Conservation (phyloP, 2,797 vertebrate species). For the Enteromius anoplus region DNA sequence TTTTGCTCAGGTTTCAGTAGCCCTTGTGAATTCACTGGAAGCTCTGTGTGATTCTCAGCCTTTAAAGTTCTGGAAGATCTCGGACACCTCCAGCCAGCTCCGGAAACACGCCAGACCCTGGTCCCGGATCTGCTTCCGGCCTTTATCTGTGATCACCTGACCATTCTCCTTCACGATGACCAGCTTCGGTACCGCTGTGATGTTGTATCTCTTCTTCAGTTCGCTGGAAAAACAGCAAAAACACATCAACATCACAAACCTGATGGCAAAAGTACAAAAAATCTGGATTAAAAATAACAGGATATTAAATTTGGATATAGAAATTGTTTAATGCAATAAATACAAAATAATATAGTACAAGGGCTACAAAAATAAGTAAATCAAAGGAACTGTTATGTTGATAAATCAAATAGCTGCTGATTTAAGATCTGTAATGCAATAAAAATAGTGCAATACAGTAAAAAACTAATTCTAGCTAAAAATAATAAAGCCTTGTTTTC, state of each 20-base stretch:
- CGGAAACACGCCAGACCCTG: conserved; percentile 87
- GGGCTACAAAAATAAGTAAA: background rate
- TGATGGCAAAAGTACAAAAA: background rate
- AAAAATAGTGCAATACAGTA: background rate
- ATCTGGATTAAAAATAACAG: background rate
- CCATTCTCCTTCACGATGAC: conserved; percentile 94
- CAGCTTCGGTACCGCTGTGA: conserved; percentile 90
- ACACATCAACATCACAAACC: background rate
- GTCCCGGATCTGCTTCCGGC: conserved; percentile 92
- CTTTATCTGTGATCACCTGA: conserved; percentile 94
- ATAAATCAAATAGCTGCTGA: background rate
- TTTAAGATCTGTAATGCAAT: background rate
- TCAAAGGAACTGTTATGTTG: background rate
- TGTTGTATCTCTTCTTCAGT: conserved; percentile 88
- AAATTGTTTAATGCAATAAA: background rate
- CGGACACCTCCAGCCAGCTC: conserved; percentile 88
- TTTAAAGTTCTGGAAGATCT: conserved; percentile 95
- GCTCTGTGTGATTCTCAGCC: conserved; percentile 1
- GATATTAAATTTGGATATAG: background rate
- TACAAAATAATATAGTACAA: background rate
- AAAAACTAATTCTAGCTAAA: background rate
- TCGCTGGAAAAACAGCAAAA: conserved; percentile 76
- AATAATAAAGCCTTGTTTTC: background rate
- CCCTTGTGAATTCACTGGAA: background rate
- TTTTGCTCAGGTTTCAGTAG: conserved; percentile 19